A percentile compares a stretch with the other conserved stretches of the same genome.
phyloP scores from a whole-genome alignment of 2,888 invertebrate genomes.

The Glaucopsyche alexis region DNA sequence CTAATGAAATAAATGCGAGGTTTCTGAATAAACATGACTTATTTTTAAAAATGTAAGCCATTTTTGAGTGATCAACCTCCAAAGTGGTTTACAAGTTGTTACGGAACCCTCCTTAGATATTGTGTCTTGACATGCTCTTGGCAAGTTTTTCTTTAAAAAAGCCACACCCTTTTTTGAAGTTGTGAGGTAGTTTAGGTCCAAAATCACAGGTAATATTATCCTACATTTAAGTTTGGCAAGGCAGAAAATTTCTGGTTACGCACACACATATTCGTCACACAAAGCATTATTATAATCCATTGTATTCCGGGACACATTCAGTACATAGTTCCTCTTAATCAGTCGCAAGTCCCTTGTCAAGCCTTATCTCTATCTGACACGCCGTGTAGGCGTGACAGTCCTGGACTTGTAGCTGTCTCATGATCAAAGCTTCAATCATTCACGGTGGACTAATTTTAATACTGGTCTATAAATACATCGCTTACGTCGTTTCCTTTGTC shows the following conservation, averaged over 20 bases:
- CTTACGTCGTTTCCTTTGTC: background rate
- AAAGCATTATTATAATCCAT: background rate
- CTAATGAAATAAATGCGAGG: too few species aligned
- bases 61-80: too few species aligned
- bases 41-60: too few species aligned
- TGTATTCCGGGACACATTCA: background rate
- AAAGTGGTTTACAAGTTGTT: too few species aligned
- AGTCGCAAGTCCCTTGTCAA: constrained; percentile 21
- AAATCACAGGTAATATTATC: too few species aligned
- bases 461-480: background rate
- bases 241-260: background rate
- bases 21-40: too few species aligned
- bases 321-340: constrained; percentile 19
- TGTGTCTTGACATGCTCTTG: too few species aligned
- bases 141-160: too few species aligned
- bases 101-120: too few species aligned
- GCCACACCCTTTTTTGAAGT: too few species aligned
- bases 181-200: too few species aligned
- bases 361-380: constrained; percentile 24
- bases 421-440: constrained; percentile 22
- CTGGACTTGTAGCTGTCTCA: constrained; percentile 26
- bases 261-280: background rate
- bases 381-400: constrained; percentile 6
- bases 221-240: too few species aligned
- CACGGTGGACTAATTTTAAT: constrained; percentile 25